Evolutionary conservation across 2,113 vertebrate genomes (phyloP).

Genomic region (Terrapene triunguis): DNA sequence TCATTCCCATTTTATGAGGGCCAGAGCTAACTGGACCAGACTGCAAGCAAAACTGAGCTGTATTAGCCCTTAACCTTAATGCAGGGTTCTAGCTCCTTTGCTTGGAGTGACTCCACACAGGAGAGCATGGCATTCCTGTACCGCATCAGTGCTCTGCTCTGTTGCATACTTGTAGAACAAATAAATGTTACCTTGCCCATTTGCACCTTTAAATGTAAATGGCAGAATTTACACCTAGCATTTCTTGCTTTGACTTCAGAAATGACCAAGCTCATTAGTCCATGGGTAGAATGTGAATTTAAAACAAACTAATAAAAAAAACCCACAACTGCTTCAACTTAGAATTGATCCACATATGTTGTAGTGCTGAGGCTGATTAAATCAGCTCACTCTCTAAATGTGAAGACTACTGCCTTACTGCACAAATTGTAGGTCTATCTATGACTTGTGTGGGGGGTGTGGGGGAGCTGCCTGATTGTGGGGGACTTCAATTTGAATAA

Average conservation of each 20-base stretch:
- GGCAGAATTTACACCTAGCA: neutral
- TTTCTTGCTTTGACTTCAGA: constrained; percentile 16
- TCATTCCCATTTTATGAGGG: neutral
- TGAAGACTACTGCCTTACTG: neutral
- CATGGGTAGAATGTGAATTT: neutral
- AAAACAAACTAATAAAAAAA: neutral
- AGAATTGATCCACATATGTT: constrained; percentile 11
- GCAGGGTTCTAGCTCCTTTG: neutral
- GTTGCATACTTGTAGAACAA: neutral
- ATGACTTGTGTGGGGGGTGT: too few relatives aligned
- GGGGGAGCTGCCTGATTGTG: too few relatives aligned
- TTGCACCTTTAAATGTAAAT: neutral
- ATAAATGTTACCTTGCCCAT: neutral
- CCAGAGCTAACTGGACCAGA: neutral
- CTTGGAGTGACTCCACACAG: neutral
- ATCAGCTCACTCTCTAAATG: neutral
- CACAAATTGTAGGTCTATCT: rapidly evolving
- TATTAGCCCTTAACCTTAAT: neutral
- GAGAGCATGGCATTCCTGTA: neutral
- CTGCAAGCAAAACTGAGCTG: neutral
- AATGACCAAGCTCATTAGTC: neutral
- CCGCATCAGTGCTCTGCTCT: neutral
- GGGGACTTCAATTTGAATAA: neutral
- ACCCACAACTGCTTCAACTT: neutral
- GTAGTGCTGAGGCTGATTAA: neutral